Percentiles rank a stretch among this genome's conserved stretches.
Evolutionary conservation across 2,113 vertebrate species (phyloP).

Genomic region (human): DNA sequence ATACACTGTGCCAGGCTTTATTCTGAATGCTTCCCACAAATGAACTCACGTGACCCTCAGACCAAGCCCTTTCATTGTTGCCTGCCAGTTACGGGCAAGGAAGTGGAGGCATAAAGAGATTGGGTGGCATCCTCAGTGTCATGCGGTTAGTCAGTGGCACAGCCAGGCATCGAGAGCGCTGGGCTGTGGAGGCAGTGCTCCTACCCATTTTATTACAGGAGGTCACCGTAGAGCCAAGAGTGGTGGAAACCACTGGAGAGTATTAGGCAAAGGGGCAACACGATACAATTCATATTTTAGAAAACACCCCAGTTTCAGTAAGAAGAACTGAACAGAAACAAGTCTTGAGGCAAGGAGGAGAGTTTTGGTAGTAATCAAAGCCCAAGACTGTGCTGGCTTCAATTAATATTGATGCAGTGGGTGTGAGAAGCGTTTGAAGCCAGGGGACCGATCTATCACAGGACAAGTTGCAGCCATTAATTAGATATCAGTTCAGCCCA

Average conservation of each 20-base stretch:
- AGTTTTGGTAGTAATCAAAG: not conserved
- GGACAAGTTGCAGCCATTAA: not conserved
- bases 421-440: not conserved
- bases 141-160: fast-evolving
- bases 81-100: not conserved
- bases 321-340: not conserved
- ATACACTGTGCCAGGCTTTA: too few species aligned
- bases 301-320: not conserved
- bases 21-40: not conserved
- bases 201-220: fast-evolving
- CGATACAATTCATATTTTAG: fast-evolving
- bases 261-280: not conserved
- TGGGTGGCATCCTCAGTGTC: not conserved
- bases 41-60: not conserved
- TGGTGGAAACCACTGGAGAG: not conserved
- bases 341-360: not conserved
- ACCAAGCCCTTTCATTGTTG: not conserved
- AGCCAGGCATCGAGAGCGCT: not conserved
- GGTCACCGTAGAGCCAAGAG: not conserved
- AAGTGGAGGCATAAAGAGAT: not conserved
- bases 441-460: not conserved
- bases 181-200: not conserved
- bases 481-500: too few species aligned
- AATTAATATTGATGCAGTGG: not conserved
- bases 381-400: not conserved